Percentiles rank a stretch among this genome's conserved stretches.
Conservation (phyloP, 2,797 vertebrate genomes). For the Pseudopleuronectes americanus region DNA sequence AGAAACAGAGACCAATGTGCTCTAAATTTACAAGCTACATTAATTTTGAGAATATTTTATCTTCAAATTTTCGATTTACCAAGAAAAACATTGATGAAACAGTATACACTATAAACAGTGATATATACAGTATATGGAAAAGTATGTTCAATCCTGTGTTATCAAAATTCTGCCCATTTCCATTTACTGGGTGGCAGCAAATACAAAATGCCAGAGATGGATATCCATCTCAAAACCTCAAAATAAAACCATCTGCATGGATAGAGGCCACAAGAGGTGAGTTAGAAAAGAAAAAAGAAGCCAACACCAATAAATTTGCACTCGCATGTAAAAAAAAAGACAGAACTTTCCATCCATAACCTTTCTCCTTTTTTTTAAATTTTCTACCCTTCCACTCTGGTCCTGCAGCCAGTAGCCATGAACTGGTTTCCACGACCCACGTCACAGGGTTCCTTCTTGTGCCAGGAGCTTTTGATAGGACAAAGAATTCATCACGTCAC, state of each 20-base stretch:
- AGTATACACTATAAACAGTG: no score
- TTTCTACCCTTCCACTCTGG: not conserved
- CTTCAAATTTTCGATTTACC: no score
- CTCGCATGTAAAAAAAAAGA: not conserved
- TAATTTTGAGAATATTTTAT: no score
- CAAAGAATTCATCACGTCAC: constrained; percentile 44
- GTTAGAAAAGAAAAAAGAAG: not conserved
- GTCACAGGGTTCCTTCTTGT: constrained; percentile 38
- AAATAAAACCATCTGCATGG: not conserved
- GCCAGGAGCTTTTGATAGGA: not conserved
- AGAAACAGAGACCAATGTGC: no score
- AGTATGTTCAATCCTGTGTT: no score
- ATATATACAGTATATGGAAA: no score
- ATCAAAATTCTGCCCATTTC: not conserved
- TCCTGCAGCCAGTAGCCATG: constrained; percentile 2
- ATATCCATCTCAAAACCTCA: not conserved
- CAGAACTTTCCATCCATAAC: not conserved
- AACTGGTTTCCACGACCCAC: constrained; percentile 29
- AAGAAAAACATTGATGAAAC: no score
- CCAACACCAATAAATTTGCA: not conserved
- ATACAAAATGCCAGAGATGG: not conserved
- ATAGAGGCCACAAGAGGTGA: not conserved
- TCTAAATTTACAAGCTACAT: no score
- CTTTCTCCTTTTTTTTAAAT: not conserved
- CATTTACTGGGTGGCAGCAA: not conserved